Percentiles rank a stretch among this genome's conserved stretches.
These are phyloP conservation scores for Sparus aurata DNA, from an alignment of 2,797 vertebrate species.

Conservation along the genomic window DNA sequence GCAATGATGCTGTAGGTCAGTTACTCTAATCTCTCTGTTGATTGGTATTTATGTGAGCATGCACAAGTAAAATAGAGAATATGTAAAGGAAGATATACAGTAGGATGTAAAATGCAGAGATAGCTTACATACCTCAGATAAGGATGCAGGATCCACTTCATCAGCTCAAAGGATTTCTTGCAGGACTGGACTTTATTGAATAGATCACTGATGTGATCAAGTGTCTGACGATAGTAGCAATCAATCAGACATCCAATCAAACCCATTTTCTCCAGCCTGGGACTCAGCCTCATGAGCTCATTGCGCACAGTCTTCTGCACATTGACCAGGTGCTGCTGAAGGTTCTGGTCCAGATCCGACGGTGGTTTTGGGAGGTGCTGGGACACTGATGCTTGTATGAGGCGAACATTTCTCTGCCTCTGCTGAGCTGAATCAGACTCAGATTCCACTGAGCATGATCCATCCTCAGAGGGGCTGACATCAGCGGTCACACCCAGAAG, in stretches of 20 bases:
- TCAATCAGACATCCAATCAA: conserved; percentile 42
- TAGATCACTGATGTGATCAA: conserved; percentile 46
- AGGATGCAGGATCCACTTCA: conserved; percentile 54
- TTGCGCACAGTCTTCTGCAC: conserved; percentile 1
- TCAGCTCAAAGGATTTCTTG: conserved; percentile 32
- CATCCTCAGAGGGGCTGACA: background rate
- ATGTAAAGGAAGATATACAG: background rate
- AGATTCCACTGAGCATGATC: background rate
- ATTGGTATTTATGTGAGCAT: background rate
- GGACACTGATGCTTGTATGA: conserved; percentile 46
- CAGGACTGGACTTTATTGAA: conserved; percentile 43
- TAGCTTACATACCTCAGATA: conserved; percentile 64
- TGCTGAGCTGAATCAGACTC: no score
- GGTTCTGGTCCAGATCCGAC: conserved; percentile 1
- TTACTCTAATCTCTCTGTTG: background rate
- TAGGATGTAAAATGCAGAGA: background rate
- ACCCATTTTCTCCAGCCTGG: background rate
- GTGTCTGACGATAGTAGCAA: conserved; percentile 46
- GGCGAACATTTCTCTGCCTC: background rate
- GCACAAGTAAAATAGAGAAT: background rate
- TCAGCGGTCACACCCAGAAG: background rate
- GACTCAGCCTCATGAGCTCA: conserved; percentile 30
- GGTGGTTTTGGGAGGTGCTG: conserved; percentile 57
- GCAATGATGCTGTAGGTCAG: background rate
- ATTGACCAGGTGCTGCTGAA: conserved; percentile 22